phyloP scores from a whole-genome alignment of 2,797 vertebrate genomes.

The Acropternis orthonyx region DNA sequence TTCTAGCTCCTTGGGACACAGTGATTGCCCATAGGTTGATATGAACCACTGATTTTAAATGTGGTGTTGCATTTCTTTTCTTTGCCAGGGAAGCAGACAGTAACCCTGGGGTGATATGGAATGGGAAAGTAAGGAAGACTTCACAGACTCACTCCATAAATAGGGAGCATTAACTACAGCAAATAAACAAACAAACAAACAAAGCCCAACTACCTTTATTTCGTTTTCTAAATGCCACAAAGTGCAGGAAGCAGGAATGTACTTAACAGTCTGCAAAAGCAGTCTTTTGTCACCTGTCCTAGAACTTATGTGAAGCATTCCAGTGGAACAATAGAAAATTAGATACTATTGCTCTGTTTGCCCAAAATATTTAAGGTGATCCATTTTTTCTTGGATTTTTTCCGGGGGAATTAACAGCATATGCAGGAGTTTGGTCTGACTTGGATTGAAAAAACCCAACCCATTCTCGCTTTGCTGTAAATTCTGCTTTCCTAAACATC shows the following conservation, averaged over 20 bases:
- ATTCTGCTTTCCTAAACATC: neutral
- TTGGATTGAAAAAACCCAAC: neutral
- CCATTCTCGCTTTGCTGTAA: neutral
- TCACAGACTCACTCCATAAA: neutral
- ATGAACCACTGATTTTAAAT: neutral
- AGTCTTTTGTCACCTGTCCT: neutral
- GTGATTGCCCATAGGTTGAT: neutral
- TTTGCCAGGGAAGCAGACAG: neutral
- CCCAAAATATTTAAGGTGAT: neutral
- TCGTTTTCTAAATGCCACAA: neutral
- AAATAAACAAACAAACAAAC: neutral
- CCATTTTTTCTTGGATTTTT: neutral
- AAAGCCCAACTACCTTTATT: neutral
- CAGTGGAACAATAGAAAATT: neutral
- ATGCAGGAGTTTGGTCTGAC: neutral
- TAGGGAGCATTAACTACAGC: neutral
- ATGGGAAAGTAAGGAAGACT: neutral
- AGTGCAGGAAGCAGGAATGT: neutral
- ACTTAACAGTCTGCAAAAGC: neutral
- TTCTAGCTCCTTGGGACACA: neutral
- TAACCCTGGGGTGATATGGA: neutral
- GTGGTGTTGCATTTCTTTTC: neutral
- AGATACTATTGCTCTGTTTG: neutral
- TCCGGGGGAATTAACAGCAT: neutral
- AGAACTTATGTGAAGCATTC: neutral